Conservation (phyloP, 2,888 invertebrate species). For the Tenodera sinensis region DNA sequence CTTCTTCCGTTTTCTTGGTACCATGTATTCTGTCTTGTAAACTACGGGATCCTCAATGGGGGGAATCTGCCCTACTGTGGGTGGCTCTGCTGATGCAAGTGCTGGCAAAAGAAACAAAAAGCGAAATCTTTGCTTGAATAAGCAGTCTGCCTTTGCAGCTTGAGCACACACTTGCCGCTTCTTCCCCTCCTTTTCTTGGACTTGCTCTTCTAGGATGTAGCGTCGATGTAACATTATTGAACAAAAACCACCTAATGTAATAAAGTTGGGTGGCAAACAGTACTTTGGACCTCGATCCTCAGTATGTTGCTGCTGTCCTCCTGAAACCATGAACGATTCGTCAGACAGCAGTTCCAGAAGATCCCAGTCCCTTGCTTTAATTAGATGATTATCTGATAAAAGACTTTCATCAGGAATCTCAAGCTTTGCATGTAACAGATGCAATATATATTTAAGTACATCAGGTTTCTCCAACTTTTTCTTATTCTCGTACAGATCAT, state of each 20-base stretch:
- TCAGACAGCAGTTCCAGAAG: not conserved
- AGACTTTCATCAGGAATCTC: not conserved
- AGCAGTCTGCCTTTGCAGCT: not conserved
- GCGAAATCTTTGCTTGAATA: not conserved
- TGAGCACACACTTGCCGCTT: too few species aligned
- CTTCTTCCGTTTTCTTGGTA: not conserved
- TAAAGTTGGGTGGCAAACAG: not conserved
- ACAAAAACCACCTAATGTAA: not conserved
- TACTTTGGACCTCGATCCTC: not conserved
- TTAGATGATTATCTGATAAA: not conserved
- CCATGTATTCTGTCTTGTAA: too few species aligned
- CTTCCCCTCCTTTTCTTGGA: not conserved
- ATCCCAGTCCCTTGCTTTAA: not conserved
- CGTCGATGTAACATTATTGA: not conserved
- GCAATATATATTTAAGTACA: not conserved
- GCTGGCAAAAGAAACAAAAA: constrained; percentile 3
- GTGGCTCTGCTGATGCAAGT: not conserved
- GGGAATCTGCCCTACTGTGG: not conserved
- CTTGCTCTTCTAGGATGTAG: not conserved
- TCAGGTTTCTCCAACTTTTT: not conserved
- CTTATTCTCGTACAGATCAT: not conserved
- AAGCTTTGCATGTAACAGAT: not conserved
- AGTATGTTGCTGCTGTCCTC: not conserved
- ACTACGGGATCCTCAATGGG: not conserved
- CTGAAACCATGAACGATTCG: not conserved